These are phyloP conservation scores for Crotalus horridus DNA, from an alignment of 2,113 vertebrate species.

Conservation along the genomic window DNA sequence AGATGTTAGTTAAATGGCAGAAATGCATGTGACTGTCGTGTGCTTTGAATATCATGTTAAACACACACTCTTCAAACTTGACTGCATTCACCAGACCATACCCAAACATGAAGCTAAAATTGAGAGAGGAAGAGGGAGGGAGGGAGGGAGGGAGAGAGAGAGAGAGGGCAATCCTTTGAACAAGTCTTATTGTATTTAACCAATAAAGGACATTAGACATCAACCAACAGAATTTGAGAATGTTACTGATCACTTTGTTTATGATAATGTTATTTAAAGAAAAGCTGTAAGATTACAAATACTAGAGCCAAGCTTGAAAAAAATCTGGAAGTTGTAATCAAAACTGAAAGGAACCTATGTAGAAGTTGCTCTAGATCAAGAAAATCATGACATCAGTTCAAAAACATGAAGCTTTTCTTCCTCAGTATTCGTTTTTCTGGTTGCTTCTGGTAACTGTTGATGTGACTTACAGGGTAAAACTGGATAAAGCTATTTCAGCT, in stretches of 20 bases:
- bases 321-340: neutral
- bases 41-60: neutral
- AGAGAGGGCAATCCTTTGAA: neutral
- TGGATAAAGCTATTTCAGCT: conserved; percentile 24
- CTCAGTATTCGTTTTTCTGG: conserved; percentile 11
- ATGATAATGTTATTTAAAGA: neutral
- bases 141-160: neutral
- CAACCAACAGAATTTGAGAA: neutral
- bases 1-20: neutral
- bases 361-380: conserved; percentile 7
- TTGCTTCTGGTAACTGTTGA: neutral
- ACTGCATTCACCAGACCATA: neutral
- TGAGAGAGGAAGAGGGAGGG: neutral
- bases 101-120: conserved; percentile 18
- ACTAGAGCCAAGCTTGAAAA: conserved; percentile 10
- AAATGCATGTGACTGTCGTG: neutral
- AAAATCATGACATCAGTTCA: neutral
- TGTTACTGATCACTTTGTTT: neutral
- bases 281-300: neutral
- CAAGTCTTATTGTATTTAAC: neutral
- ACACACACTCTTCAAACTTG: neutral
- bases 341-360: conserved; percentile 11
- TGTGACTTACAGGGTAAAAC: neutral
- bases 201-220: neutral
- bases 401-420: neutral